Conservation (phyloP, 2,888 invertebrate species). For the Microctonus brassicae region DNA sequence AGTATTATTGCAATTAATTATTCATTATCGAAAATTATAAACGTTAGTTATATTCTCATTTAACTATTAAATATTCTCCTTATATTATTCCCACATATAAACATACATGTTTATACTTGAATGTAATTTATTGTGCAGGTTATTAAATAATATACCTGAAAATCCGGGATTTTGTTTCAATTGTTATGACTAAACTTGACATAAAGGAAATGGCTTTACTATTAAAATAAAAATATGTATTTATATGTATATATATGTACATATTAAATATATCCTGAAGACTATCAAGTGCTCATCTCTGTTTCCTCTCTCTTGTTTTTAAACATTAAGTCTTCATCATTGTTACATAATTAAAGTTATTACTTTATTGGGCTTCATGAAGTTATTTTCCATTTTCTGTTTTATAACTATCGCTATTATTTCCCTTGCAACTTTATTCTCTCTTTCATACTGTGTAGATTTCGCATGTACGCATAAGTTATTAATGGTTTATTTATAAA, state of each 20-base stretch:
- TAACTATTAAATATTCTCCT: too few species aligned
- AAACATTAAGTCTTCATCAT: too few species aligned
- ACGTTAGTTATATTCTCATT: not conserved
- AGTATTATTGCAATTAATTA: too few species aligned
- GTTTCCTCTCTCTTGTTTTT: too few species aligned
- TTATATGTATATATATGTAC: too few species aligned
- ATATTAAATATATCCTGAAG: not conserved
- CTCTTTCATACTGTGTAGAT: slow-evolving; percentile 19
- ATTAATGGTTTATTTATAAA: not conserved
- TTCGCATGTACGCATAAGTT: not conserved
- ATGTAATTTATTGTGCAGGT: too few species aligned
- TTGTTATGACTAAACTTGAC: not conserved
- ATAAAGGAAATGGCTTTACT: not conserved
- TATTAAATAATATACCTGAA: not conserved
- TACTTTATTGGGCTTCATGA: too few species aligned
- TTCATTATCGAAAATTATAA: not conserved
- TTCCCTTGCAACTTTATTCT: not conserved
- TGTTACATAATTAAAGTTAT: too few species aligned
- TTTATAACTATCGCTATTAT: not conserved
- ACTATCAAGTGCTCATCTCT: not conserved
- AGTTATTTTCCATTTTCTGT: too few species aligned
- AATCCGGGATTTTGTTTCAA: not conserved
- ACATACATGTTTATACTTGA: too few species aligned
- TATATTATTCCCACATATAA: not conserved
- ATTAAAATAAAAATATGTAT: not conserved